These are phyloP conservation scores for Listrodromus nycthemerus DNA, from an alignment of 2,888 invertebrate genomes.

Conservation along the genomic window DNA sequence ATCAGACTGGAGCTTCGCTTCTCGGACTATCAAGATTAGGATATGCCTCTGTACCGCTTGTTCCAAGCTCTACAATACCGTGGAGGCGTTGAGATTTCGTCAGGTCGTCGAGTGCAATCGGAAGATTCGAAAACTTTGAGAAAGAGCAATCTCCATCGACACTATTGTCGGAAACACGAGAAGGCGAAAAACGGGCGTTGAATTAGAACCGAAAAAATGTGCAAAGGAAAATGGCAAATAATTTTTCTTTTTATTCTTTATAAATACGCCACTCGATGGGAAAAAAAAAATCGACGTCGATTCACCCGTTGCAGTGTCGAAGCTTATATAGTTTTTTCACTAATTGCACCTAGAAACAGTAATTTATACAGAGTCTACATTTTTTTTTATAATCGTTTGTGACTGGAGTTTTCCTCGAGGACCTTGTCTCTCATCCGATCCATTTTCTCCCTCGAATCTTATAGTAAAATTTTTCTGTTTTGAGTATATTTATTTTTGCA, in stretches of 20 bases:
- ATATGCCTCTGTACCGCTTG: conserved; percentile 88
- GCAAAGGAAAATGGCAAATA: neutral
- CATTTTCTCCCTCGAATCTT: conserved; percentile 8
- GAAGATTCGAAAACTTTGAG: conserved; percentile 82
- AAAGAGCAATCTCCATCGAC: conserved; percentile 83
- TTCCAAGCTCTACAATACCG: conserved; percentile 87
- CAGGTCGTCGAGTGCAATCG: conserved; percentile 83
- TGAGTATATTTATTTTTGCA: conserved; percentile 35
- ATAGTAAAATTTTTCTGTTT: neutral
- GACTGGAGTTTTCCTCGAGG: conserved; percentile 15
- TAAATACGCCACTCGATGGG: neutral
- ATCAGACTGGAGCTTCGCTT: conserved; percentile 35
- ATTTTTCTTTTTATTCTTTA: neutral
- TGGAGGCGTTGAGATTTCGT: conserved; percentile 81
- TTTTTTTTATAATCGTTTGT: neutral
- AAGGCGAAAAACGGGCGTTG: conserved; percentile 64
- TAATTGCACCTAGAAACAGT: conserved; percentile 9
- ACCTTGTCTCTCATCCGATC: neutral
- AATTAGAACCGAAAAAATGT: conserved; percentile 10
- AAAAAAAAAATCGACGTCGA: neutral
- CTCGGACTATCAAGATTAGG: conserved; percentile 34
- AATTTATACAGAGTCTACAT: neutral
- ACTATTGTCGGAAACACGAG: conserved; percentile 82
- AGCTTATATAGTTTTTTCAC: neutral
- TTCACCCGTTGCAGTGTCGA: conserved; percentile 6